Evolutionary conservation across 1,140 invertebrate species (phyloP).

Genomic region (Diploscapter pachys): DNA sequence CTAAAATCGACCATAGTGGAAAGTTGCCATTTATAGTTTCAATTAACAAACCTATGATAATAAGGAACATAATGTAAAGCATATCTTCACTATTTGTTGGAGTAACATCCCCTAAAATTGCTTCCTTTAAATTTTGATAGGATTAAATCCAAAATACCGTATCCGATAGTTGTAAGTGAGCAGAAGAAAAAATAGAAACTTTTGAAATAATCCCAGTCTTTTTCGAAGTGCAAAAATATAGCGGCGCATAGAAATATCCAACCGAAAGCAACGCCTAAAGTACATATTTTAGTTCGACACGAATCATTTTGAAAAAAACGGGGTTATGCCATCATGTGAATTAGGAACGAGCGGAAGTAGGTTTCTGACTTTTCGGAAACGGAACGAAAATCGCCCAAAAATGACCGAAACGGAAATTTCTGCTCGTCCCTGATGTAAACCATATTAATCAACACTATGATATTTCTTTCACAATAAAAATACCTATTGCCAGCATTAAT

Average conservation of each 20-base stretch:
- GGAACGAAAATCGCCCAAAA: too few species aligned
- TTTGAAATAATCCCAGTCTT: slow-evolving; percentile 59
- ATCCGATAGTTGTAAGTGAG: slow-evolving; percentile 56
- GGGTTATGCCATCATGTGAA: neutral
- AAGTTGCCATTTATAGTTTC: too few species aligned
- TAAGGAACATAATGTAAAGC: slow-evolving; percentile 49
- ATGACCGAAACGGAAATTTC: too few species aligned
- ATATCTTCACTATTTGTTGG: slow-evolving; percentile 58
- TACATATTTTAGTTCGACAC: neutral
- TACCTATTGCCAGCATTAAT: slow-evolving; percentile 53
- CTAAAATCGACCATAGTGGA: too few species aligned
- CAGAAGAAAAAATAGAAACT: slow-evolving; percentile 59
- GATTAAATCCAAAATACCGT: slow-evolving; percentile 38
- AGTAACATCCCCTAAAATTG: slow-evolving; percentile 53
- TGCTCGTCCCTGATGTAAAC: too few species aligned
- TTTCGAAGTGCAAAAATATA: slow-evolving; percentile 56
- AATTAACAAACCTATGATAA: slow-evolving; percentile 42
- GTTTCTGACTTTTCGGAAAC: too few species aligned
- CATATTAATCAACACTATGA: too few species aligned
- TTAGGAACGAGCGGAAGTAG: slow-evolving; percentile 20
- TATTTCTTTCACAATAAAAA: slow-evolving; percentile 16
- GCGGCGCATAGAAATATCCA: slow-evolving; percentile 59
- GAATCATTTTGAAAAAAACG: neutral
- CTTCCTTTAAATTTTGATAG: too few species aligned
- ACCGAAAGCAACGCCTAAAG: slow-evolving; percentile 36